phyloP scores from a whole-genome alignment of 1,140 invertebrate species.

The Solenopsis invicta region DNA sequence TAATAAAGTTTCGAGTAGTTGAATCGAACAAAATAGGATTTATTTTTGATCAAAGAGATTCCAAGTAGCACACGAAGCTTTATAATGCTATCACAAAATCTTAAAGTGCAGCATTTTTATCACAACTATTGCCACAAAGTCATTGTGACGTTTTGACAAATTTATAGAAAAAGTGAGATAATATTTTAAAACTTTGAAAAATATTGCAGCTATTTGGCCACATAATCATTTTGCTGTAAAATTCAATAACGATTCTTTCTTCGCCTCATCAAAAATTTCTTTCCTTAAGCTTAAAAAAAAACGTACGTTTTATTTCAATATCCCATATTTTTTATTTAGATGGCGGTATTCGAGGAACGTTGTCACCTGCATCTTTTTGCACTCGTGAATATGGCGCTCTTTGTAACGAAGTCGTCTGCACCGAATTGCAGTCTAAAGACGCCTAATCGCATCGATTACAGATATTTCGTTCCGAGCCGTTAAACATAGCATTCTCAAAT shows the following conservation, averaged over 20 bases:
- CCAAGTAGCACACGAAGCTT: too few species aligned
- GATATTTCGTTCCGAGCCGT: constrained; percentile 39
- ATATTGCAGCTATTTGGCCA: too few species aligned
- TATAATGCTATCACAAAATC: too few species aligned
- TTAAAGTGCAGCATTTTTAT: too few species aligned
- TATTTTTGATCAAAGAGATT: neutral
- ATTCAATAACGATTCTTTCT: neutral
- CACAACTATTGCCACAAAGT: too few species aligned
- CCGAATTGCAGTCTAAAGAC: constrained; percentile 29
- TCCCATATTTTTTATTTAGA: constrained; percentile 10
- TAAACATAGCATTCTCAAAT: constrained; percentile 45
- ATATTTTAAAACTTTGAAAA: too few species aligned
- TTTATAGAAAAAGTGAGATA: too few species aligned
- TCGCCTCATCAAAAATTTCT: neutral
- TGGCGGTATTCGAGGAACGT: neutral
- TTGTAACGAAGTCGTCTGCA: neutral
- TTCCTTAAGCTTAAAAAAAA: neutral
- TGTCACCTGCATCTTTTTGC: neutral
- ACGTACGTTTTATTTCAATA: neutral
- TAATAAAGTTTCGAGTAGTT: neutral
- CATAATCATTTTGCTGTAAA: neutral
- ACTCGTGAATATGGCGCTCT: neutral
- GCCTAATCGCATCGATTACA: constrained; percentile 55
- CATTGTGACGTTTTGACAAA: too few species aligned
- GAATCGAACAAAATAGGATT: neutral